phyloP scores from a whole-genome alignment of 2,113 vertebrate genomes.

The Limnothrissa miodon region DNA sequence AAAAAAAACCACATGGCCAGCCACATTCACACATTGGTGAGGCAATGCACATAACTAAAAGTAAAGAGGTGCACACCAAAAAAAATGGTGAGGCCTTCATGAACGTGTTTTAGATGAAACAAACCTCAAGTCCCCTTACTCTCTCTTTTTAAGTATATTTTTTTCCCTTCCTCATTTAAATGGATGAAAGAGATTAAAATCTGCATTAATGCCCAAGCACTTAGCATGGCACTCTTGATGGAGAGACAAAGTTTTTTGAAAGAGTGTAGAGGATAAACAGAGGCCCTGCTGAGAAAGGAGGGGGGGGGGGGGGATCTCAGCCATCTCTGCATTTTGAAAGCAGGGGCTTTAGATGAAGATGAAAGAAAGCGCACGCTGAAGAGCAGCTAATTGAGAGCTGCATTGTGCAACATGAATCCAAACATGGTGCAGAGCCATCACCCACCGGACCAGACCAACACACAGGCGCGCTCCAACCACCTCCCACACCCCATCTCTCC shows the following conservation, averaged over 20 bases:
- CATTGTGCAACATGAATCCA: constrained; percentile 73
- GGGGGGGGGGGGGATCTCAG: constrained; percentile 17
- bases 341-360: constrained; percentile 77
- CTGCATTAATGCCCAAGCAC: constrained; percentile 32
- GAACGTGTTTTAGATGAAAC: constrained; percentile 13
- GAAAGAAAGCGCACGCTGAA: constrained; percentile 82
- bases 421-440: constrained; percentile 23
- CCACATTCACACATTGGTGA: neutral
- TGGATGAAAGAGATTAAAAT: constrained; percentile 43
- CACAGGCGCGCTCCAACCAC: no score
- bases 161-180: constrained; percentile 30
- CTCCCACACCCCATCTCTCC: neutral
- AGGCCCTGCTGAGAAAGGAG: constrained; percentile 20
- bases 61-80: neutral
- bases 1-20: neutral
- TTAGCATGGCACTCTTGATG: constrained; percentile 29
- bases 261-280: constrained; percentile 25
- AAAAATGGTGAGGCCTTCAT: neutral
- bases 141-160: constrained; percentile 26
- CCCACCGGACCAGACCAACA: neutral
- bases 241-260: constrained; percentile 20
- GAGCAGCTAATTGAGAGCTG: constrained; percentile 81
- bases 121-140: neutral
- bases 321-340: constrained; percentile 66
- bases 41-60: constrained; percentile 1